These are phyloP conservation scores for Parauchenoglanis ngamensis DNA, from an alignment of 2,797 vertebrate genomes.

Conservation along the genomic window DNA sequence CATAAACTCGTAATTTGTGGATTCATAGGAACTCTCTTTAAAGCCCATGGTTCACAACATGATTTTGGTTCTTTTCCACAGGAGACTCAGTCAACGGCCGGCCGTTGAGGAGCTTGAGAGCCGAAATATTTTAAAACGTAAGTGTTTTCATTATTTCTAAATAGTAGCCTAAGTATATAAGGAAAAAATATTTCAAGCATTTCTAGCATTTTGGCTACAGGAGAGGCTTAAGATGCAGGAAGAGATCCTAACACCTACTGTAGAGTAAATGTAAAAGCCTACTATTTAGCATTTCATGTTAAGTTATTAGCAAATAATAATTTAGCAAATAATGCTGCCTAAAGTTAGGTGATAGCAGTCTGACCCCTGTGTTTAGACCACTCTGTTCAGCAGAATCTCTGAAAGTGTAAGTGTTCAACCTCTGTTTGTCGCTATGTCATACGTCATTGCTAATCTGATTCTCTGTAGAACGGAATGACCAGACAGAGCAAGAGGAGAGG, in stretches of 20 bases:
- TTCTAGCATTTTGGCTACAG: background rate
- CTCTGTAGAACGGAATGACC: conserved; percentile 91
- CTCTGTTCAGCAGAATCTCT: background rate
- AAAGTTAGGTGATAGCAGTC: background rate
- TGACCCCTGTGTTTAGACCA: background rate
- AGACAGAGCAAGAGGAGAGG: conserved; percentile 95
- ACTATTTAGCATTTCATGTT: no score
- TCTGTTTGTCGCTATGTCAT: conserved; percentile 2
- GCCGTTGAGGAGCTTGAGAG: conserved; percentile 97
- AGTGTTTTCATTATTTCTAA: conserved; percentile 62
- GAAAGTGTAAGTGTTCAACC: background rate
- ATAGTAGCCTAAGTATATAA: background rate
- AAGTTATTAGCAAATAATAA: background rate
- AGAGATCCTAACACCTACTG: background rate
- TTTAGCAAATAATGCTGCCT: background rate
- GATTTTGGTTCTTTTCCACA: conserved; percentile 95
- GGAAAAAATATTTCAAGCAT: background rate
- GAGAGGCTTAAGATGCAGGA: background rate
- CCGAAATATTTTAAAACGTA: conserved; percentile 96
- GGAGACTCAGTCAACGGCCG: conserved; percentile 97
- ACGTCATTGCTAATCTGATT: conserved; percentile 35
- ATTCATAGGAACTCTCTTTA: background rate
- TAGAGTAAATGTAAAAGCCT: background rate
- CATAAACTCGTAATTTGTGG: background rate
- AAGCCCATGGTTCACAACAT: conserved; percentile 89